A percentile compares a stretch with the other conserved stretches of the same genome.
phyloP scores from a whole-genome alignment of 1,140 invertebrate genomes.

The Callitettix versicolor region DNA sequence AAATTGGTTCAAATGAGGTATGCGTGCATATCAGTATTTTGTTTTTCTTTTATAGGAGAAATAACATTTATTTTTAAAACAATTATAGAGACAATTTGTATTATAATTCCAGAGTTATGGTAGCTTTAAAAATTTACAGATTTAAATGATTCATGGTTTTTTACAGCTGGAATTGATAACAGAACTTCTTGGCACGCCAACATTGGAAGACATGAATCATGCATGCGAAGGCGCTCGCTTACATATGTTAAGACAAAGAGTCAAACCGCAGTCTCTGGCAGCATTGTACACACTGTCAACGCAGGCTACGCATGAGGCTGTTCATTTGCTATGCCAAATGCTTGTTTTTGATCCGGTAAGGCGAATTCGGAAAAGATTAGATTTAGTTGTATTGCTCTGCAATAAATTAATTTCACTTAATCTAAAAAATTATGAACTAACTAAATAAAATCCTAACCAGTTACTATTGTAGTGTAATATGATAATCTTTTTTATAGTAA shows the following conservation, averaged over 20 bases:
- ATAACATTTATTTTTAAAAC: too few species aligned
- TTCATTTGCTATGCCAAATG: conserved; percentile 96
- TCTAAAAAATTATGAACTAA: too few species aligned
- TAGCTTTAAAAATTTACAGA: too few species aligned
- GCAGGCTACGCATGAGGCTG: conserved; percentile 92
- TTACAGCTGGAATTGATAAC: conserved; percentile 90
- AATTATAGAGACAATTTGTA: too few species aligned
- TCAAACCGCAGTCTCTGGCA: conserved; percentile 78
- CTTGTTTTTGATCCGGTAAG: conserved; percentile 93
- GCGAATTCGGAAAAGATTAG: conserved; percentile 25
- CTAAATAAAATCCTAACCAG: too few species aligned
- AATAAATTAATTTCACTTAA: too few species aligned
- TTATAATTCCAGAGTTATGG: too few species aligned
- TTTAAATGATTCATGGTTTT: not conserved
- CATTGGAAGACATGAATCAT: conserved; percentile 87
- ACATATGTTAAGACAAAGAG: conserved; percentile 82
- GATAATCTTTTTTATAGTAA: too few species aligned
- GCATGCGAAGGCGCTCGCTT: conserved; percentile 91
- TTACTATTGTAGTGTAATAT: too few species aligned
- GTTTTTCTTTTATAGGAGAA: too few species aligned
- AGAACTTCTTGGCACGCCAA: conserved; percentile 93
- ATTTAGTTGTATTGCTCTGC: conserved; percentile 15
- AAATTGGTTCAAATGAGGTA: too few species aligned
- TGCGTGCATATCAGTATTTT: too few species aligned
- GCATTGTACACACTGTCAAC: conserved; percentile 83